Conservation (phyloP, 2,797 vertebrate genomes). For the Microcaecilia unicolor region DNA sequence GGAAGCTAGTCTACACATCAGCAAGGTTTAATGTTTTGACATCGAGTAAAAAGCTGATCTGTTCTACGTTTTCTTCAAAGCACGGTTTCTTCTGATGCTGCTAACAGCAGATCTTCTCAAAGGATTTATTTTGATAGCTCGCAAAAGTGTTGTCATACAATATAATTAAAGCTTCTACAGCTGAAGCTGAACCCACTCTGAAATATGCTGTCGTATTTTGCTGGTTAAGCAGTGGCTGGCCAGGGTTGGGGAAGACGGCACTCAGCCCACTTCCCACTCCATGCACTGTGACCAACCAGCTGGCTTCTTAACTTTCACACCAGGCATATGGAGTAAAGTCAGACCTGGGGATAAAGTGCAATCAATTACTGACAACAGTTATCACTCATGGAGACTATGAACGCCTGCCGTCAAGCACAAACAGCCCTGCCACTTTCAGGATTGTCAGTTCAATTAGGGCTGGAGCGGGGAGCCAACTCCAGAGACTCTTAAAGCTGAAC, state of each 20-base stretch:
- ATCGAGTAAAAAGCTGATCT: too few relatives aligned
- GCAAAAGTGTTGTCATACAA: constrained; percentile 36
- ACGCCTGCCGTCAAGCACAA: constrained; percentile 28
- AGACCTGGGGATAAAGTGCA: constrained; percentile 46
- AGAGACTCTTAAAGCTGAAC: constrained; percentile 41
- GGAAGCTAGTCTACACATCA: too few relatives aligned
- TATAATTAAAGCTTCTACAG: constrained; percentile 43
- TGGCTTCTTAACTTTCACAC: constrained; percentile 57
- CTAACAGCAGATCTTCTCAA: constrained; percentile 35
- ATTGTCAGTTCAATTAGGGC: constrained; percentile 41
- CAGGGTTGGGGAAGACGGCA: too few relatives aligned
- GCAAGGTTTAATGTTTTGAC: too few relatives aligned
- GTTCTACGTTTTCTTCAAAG: background rate
- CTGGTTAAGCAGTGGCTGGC: constrained; percentile 10
- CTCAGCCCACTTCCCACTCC: constrained; percentile 36
- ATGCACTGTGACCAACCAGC: constrained; percentile 48
- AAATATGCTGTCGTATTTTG: constrained; percentile 26
- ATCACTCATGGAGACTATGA: constrained; percentile 16
- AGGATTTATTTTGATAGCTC: constrained; percentile 47
- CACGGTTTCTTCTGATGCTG: constrained; percentile 30
- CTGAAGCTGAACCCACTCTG: constrained; percentile 32
- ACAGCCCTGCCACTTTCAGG: constrained; percentile 21
- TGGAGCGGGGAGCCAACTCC: constrained; percentile 33
- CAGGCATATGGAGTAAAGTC: constrained; percentile 51
- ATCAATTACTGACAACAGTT: constrained; percentile 53